Evolutionary conservation across 1,140 invertebrate genomes (phyloP).

Genomic region (Colletes latitarsis): DNA sequence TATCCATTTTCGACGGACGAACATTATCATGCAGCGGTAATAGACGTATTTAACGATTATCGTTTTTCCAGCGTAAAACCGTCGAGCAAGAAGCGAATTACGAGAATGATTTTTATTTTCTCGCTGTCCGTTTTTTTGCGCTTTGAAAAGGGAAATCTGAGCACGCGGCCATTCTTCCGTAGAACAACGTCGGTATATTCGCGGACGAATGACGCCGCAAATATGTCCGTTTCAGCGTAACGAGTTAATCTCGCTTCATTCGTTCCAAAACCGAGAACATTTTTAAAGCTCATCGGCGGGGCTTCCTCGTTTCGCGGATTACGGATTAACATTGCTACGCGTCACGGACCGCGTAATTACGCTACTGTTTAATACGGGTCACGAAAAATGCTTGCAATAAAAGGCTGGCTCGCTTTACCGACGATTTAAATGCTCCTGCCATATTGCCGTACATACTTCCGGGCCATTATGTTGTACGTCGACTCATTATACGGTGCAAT

Average conservation of each 20-base stretch:
- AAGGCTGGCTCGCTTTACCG: background rate
- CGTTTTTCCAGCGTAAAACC: too few relatives aligned
- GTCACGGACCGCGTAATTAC: background rate
- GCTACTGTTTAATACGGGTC: background rate
- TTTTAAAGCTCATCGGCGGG: constrained; percentile 43
- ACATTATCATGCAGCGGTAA: too few relatives aligned
- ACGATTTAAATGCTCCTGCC: background rate
- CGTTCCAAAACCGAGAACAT: constrained; percentile 14
- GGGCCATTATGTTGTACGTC: background rate
- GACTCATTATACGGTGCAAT: background rate
- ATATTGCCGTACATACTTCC: background rate
- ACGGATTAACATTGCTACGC: constrained; percentile 9
- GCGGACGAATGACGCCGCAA: background rate
- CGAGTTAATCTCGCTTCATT: constrained; percentile 15
- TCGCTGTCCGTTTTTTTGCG: too few relatives aligned
- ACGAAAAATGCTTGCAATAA: constrained; percentile 11
- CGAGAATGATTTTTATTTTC: too few relatives aligned
- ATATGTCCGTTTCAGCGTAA: background rate
- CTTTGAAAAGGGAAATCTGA: too few relatives aligned
- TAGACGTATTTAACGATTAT: too few relatives aligned
- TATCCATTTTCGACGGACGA: too few relatives aligned
- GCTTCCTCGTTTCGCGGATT: background rate
- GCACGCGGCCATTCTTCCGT: background rate
- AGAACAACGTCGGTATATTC: background rate
- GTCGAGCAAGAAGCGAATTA: too few relatives aligned